phyloP scores from a whole-genome alignment of 2,797 vertebrate genomes.

The Mus minutoides region DNA sequence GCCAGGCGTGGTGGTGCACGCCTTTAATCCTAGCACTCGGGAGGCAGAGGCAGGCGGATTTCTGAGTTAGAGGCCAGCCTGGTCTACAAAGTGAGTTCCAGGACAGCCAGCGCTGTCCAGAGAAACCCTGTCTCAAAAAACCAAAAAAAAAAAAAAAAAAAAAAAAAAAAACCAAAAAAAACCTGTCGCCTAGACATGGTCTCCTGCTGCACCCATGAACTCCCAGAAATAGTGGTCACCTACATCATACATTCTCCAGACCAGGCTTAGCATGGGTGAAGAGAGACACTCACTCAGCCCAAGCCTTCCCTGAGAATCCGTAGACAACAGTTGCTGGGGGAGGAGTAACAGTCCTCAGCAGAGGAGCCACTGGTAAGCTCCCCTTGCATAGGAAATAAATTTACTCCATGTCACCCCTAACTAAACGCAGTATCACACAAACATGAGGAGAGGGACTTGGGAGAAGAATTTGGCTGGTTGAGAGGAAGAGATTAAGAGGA shows the following conservation, averaged over 20 bases:
- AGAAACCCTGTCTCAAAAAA: no score
- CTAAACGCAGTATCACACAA: not conserved
- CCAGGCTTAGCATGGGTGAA: not conserved
- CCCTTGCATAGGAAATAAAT: not conserved
- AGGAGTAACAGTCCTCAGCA: not conserved
- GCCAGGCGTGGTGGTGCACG: no score
- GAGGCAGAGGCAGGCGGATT: no score
- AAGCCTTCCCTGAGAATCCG: not conserved
- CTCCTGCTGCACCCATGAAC: not conserved
- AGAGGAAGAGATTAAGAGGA: not conserved
- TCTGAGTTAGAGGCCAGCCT: no score
- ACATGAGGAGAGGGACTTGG: no score
- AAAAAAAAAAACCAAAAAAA: no score
- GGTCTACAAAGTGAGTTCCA: no score
- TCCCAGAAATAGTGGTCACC: not conserved
- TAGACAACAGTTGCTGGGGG: not conserved
- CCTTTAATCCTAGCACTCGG: no score
- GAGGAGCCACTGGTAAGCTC: not conserved
- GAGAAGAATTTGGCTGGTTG: not conserved
- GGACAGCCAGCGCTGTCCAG: no score
- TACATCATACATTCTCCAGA: no score
- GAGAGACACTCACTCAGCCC: not conserved
- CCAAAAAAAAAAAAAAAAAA: no score
- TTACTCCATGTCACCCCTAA: not conserved
- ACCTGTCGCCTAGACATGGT: not conserved